phyloP scores from a whole-genome alignment of 2,797 vertebrate species.

The Acropternis orthonyx region DNA sequence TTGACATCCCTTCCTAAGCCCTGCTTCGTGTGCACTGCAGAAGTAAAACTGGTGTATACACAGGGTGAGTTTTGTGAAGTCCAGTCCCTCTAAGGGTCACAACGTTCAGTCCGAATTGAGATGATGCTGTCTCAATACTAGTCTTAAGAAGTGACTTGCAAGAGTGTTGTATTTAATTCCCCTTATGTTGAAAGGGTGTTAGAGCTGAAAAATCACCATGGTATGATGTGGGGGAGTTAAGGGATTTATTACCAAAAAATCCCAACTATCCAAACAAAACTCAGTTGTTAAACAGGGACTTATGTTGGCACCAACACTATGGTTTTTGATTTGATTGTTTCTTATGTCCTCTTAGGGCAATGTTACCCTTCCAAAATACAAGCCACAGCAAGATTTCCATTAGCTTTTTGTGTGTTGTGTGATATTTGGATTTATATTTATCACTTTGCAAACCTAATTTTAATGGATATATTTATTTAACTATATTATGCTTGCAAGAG shows the following conservation, averaged over 20 bases:
- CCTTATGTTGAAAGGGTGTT: neutral
- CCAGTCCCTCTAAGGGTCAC: neutral
- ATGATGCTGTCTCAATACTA: neutral
- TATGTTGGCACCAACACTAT: neutral
- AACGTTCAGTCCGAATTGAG: neutral
- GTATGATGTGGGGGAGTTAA: neutral
- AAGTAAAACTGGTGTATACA: neutral
- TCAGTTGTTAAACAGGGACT: neutral
- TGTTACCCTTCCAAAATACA: neutral
- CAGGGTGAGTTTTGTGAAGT: neutral
- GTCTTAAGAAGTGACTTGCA: neutral
- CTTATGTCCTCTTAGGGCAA: neutral
- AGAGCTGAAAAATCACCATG: neutral
- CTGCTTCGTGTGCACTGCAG: neutral
- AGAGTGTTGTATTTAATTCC: neutral
- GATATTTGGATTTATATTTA: conserved; percentile 28
- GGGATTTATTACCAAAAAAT: neutral
- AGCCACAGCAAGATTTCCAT: neutral
- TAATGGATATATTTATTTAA: conserved; percentile 25
- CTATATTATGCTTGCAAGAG: neutral
- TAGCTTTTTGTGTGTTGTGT: neutral
- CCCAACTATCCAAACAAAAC: neutral
- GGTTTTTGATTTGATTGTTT: neutral
- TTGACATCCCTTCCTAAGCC: neutral
- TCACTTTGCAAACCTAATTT: conserved; percentile 23